Base-by-base conservation (phyloP, 2,113 vertebrate species). In the Puntigrus tetrazona region DNA sequence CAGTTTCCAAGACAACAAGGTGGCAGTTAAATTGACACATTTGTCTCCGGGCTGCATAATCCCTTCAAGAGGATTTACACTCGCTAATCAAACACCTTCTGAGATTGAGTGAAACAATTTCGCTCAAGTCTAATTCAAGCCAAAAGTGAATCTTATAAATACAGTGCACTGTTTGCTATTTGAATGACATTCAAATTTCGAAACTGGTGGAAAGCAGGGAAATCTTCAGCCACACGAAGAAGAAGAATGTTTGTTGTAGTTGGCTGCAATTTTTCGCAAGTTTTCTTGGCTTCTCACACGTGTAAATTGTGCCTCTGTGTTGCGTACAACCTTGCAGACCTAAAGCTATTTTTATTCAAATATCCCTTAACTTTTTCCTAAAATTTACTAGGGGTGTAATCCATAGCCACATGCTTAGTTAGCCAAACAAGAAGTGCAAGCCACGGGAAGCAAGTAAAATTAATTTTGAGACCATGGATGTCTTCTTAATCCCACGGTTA, bases 21-120 rank as follows among this genome's bases (percentile, higher is more conserved):
- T 91, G 91, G 91, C 93, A 93, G 93, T 90, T 86, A 89, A 27
- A 89, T 82, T 80, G 83, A 81, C 81, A 63, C 87, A 70, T 87
- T 92, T 87, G 91, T 74, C 0, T 31, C 88, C 86, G 85, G 91
- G 86, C 86, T 82, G 85, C 89, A 90, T 94, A 92, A 94, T 94
- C 92, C 87, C 89, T 87, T 90, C 6, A 85, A 34, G 50, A 90
- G 89, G 90, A 92, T 93, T 94, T 84, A 47, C 84, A 93, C 92
- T 92, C 92, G 88, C 91, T 93, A 93, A 93, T 93, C 92, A 91
- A 94, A 94, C 94, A 90, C 90, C 92, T 95, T 93, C 94, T 92
- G 93, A 94, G 91, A 93, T 93, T 92, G 92, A 93, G 89, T 92
- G 92, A 93, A 86, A 80, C 59, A 29, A 63, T 82, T 80, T 86